These are phyloP conservation scores for Eristalis intricaria DNA, from an alignment of 2,888 invertebrate species.

Conservation along the genomic window DNA sequence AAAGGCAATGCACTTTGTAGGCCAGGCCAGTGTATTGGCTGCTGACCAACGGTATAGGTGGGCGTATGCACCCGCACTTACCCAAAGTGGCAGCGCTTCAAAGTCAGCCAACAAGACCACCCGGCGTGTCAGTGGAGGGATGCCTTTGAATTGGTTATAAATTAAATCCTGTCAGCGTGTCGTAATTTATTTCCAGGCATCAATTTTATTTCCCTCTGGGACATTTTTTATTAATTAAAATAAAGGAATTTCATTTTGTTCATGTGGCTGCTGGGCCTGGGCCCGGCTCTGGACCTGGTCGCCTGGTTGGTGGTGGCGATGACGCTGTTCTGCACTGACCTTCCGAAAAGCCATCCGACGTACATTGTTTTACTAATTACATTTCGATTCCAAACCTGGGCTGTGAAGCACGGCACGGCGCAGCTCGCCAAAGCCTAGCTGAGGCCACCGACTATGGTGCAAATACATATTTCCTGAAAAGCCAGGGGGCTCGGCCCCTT, in stretches of 20 bases:
- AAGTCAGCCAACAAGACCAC: neutral
- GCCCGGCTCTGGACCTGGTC: no score
- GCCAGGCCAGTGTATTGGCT: neutral
- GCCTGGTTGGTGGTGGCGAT: neutral
- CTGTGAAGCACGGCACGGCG: neutral
- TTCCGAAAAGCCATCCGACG: slow-evolving; percentile 22
- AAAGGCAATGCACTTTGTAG: slow-evolving; percentile 29
- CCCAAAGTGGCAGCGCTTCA: slow-evolving; percentile 8
- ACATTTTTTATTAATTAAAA: slow-evolving; percentile 72
- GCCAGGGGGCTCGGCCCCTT: neutral
- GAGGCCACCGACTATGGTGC: neutral
- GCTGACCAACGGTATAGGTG: neutral
- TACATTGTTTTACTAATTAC: slow-evolving; percentile 70
- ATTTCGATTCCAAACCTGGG: slow-evolving; percentile 55
- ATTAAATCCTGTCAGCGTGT: slow-evolving; percentile 70
- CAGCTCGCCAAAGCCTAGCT: neutral
- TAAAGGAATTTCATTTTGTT: slow-evolving; percentile 70
- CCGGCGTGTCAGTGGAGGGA: neutral
- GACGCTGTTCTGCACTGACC: neutral
- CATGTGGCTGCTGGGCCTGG: slow-evolving; percentile 8
- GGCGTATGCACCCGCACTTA: slow-evolving; percentile 16
- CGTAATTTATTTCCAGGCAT: slow-evolving; percentile 71
- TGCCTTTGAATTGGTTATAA: slow-evolving; percentile 67
- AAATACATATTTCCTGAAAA: neutral
- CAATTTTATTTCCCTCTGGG: slow-evolving; percentile 70